Evolutionary conservation across 2,888 invertebrate genomes (phyloP).

Genomic region (Danaus chrysippus): DNA sequence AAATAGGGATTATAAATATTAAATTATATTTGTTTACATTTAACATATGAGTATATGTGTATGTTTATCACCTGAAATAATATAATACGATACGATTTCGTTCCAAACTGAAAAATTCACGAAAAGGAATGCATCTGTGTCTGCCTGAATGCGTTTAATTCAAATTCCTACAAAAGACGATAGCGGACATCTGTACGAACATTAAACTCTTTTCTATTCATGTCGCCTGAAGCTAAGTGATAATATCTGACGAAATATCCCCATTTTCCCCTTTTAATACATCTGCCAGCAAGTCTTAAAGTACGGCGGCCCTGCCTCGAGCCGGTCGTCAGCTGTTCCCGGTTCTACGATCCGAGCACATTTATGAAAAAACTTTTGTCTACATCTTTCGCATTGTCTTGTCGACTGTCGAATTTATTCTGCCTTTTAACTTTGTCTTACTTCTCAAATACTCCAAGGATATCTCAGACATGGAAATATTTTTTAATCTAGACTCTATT

Average conservation of each 20-base stretch:
- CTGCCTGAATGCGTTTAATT: conserved; percentile 24
- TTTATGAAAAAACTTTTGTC: conserved; percentile 76
- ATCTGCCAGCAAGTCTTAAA: conserved; percentile 66
- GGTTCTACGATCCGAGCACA: conserved; percentile 58
- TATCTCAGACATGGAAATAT: conserved; percentile 21
- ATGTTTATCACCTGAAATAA: not conserved
- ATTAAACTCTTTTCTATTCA: conserved; percentile 46
- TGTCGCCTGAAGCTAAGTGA: conserved; percentile 58
- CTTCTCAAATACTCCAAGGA: conserved; percentile 23
- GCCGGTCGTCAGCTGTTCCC: conserved; percentile 71
- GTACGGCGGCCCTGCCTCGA: conserved; percentile 56
- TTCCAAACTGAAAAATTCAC: not conserved
- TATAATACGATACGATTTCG: not conserved
- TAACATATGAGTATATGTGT: not conserved
- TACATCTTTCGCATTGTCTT: conserved; percentile 66
- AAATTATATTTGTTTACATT: too few species aligned
- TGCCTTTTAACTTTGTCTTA: conserved; percentile 41
- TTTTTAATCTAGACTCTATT: conserved; percentile 15
- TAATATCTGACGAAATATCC: conserved; percentile 64
- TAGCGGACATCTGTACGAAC: conserved; percentile 32
- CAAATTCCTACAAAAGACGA: conserved; percentile 30
- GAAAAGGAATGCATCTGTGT: too few species aligned
- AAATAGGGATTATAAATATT: too few species aligned
- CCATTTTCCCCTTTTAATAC: conserved; percentile 70
- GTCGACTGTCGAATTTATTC: conserved; percentile 50